Evolutionary conservation across 2,888 invertebrate genomes (phyloP).

Genomic region (Argyra leucocephala): DNA sequence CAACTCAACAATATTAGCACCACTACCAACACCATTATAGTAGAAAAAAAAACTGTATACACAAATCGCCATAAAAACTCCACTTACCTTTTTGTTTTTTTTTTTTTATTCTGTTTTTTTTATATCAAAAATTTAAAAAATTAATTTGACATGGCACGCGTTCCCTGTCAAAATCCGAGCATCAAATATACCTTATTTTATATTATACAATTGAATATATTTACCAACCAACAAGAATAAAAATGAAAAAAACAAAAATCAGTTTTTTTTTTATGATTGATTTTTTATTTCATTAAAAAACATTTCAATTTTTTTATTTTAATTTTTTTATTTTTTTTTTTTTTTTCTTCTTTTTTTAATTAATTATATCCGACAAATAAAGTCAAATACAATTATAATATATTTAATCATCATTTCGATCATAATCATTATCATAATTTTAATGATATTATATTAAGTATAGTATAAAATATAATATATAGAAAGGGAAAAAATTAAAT

Average conservation of each 20-base stretch:
- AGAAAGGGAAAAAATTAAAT: not conserved
- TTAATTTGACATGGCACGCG: not conserved
- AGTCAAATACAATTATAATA: not conserved
- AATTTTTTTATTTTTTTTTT: not conserved
- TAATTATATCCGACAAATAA: conserved; percentile 3
- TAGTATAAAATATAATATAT: not conserved
- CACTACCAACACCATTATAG: too few species aligned
- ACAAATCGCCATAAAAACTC: too few species aligned
- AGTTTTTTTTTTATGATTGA: too few species aligned
- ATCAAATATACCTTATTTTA: too few species aligned
- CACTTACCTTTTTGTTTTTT: too few species aligned
- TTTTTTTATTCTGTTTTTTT: too few species aligned
- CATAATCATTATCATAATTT: too few species aligned
- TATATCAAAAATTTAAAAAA: too few species aligned
- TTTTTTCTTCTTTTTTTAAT: not conserved
- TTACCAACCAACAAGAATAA: not conserved
- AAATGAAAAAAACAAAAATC: not conserved
- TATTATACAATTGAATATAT: too few species aligned
- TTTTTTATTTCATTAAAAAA: too few species aligned
- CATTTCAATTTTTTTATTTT: not conserved
- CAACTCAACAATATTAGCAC: too few species aligned
- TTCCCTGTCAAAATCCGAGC: not conserved
- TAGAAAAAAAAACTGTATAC: too few species aligned
- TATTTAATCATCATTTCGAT: not conserved
- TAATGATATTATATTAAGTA: not conserved